Evolutionary conservation across 2,797 vertebrate species (phyloP).

Genomic region (Stomatorhinus walkeri): DNA sequence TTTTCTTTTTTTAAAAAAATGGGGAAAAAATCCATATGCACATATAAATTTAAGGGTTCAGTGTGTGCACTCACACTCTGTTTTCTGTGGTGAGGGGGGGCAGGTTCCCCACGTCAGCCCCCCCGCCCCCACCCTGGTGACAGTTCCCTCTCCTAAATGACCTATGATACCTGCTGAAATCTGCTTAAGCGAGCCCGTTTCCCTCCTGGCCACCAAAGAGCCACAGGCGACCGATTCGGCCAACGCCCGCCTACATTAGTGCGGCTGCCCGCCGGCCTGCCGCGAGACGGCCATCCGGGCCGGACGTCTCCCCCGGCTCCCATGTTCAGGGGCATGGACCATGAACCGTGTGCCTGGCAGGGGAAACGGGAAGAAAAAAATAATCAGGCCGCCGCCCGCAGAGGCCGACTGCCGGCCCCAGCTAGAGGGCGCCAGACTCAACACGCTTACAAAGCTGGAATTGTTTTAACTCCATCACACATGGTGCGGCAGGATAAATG

Average conservation of each 20-base stretch:
- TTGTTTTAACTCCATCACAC: not conserved
- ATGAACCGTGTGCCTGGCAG: not conserved
- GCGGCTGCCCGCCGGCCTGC: not conserved
- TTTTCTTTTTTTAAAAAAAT: not conserved
- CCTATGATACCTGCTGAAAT: not conserved
- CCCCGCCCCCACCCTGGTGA: not conserved
- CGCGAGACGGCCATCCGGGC: too few species aligned
- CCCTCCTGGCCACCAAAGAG: not conserved
- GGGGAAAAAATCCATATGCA: not conserved
- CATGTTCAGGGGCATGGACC: not conserved
- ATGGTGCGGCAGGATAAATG: not conserved
- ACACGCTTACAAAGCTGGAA: not conserved
- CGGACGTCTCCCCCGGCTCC: not conserved
- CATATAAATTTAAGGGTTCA: not conserved
- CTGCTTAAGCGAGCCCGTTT: not conserved
- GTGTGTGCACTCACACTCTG: not conserved
- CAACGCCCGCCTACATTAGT: not conserved
- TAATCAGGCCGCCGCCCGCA: not conserved
- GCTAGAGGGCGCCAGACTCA: not conserved
- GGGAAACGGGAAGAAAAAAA: not conserved
- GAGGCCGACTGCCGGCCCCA: not conserved
- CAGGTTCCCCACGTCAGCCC: not conserved
- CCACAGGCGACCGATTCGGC: not conserved
- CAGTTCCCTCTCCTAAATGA: not conserved
- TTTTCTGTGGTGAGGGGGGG: not conserved